Conservation (phyloP, 1,140 invertebrate species). For the Daktulosphaira vitifoliae region DNA sequence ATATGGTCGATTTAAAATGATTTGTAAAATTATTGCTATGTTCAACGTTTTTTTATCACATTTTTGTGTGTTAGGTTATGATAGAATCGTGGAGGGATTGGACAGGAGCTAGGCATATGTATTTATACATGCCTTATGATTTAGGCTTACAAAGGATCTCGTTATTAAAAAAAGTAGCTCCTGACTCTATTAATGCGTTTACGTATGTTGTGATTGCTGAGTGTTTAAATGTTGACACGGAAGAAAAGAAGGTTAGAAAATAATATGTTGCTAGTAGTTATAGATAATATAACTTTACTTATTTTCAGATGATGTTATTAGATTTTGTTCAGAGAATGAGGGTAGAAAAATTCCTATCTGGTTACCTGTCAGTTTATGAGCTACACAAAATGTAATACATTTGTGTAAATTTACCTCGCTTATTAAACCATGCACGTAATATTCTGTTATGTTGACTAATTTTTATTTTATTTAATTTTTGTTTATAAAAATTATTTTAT, state of each 20-base stretch:
- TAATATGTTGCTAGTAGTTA: too few relatives aligned
- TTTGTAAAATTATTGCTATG: too few relatives aligned
- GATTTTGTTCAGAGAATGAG: conserved; percentile 32
- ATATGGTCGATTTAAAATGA: too few relatives aligned
- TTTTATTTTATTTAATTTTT: too few relatives aligned
- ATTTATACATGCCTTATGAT: conserved; percentile 45
- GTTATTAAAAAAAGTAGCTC: conserved; percentile 44
- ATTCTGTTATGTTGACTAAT: too few relatives aligned
- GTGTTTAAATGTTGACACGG: conserved; percentile 41
- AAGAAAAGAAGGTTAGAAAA: conserved; percentile 41
- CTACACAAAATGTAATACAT: background rate
- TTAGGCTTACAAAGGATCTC: conserved; percentile 44
- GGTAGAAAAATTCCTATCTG: conserved; percentile 42
- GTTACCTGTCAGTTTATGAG: conserved; percentile 25
- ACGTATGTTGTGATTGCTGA: conserved; percentile 47
- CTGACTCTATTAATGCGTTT: conserved; percentile 43
- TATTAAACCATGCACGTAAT: too few relatives aligned
- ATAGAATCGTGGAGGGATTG: conserved; percentile 48
- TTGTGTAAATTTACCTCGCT: too few relatives aligned
- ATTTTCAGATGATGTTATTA: conserved; percentile 14
- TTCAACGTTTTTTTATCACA: too few relatives aligned
- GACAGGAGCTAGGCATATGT: conserved; percentile 47
- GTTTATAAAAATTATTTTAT: too few relatives aligned
- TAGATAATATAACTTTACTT: background rate
- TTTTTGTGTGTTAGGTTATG: too few relatives aligned